A percentile compares a stretch with the other conserved stretches of the same genome.
These are phyloP conservation scores for Atethmia centrago DNA, from an alignment of 2,888 invertebrate species.

Conservation along the genomic window DNA sequence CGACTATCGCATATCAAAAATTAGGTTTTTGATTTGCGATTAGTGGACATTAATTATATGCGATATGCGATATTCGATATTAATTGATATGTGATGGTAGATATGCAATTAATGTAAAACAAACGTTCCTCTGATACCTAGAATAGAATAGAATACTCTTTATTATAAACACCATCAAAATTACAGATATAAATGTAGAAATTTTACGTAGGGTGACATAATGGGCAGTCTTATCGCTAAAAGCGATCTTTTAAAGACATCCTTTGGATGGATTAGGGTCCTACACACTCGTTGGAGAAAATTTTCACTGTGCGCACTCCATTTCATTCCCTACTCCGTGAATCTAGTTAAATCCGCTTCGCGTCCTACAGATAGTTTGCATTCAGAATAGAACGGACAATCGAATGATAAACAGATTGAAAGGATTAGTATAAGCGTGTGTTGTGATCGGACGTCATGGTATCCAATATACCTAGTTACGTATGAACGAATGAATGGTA, in stretches of 20 bases:
- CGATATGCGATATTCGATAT: too few relatives aligned
- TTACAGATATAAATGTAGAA: too few relatives aligned
- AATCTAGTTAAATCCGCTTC: conserved; percentile 34
- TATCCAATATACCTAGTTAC: not conserved
- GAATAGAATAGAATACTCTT: too few relatives aligned
- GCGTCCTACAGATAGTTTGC: conserved; percentile 53
- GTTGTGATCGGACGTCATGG: conserved; percentile 31
- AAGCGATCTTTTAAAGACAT: too few relatives aligned
- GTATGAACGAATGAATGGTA: not conserved
- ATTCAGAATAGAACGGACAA: conserved; percentile 48
- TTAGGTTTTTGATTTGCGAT: too few relatives aligned
- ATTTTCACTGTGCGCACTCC: not conserved
- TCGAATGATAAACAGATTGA: conserved; percentile 55
- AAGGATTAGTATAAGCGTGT: conserved; percentile 44
- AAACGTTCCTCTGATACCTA: not conserved
- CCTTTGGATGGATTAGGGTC: too few relatives aligned
- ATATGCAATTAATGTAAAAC: not conserved
- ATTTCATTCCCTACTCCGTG: conserved; percentile 15
- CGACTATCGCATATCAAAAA: not conserved
- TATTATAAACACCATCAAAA: too few relatives aligned
- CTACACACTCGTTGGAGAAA: not conserved
- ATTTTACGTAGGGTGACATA: too few relatives aligned
- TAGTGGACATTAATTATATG: too few relatives aligned
- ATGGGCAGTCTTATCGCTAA: too few relatives aligned
- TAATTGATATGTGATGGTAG: too few relatives aligned